Evolutionary conservation across 2,888 invertebrate genomes (phyloP).

Genomic region (Mesodorylaimus sp.): DNA sequence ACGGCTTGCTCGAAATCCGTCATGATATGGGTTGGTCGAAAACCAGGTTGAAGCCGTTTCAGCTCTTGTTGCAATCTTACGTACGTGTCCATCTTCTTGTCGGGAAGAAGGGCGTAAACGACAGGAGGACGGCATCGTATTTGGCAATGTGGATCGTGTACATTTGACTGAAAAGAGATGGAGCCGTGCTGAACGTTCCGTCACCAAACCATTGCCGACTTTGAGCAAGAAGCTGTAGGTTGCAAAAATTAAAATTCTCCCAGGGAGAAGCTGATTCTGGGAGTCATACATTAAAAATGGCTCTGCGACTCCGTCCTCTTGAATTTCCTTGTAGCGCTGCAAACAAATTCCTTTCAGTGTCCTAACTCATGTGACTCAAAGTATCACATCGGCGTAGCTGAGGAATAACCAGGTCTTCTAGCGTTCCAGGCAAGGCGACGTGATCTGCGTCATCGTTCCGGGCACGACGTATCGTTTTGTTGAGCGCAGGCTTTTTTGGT

Average conservation of each 20-base stretch:
- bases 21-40: not conserved
- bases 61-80: not conserved
- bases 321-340: not conserved
- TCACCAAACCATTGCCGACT: not conserved
- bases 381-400: too few species aligned
- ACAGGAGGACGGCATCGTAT: not conserved
- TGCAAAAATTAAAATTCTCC: not conserved
- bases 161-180: not conserved
- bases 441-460: not conserved
- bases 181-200: not conserved
- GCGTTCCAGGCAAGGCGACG: not conserved
- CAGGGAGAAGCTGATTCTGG: not conserved
- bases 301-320: too few species aligned
- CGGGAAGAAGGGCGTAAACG: not conserved
- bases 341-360: too few species aligned
- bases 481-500: not conserved
- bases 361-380: too few species aligned
- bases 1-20: not conserved
- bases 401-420: not conserved
- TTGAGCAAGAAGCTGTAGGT: not conserved
- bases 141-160: not conserved
- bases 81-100: not conserved
- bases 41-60: not conserved
- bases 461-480: not conserved
- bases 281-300: too few species aligned